Base-by-base conservation (phyloP, 2,797 vertebrate genomes). In the Xenops minutus region DNA sequence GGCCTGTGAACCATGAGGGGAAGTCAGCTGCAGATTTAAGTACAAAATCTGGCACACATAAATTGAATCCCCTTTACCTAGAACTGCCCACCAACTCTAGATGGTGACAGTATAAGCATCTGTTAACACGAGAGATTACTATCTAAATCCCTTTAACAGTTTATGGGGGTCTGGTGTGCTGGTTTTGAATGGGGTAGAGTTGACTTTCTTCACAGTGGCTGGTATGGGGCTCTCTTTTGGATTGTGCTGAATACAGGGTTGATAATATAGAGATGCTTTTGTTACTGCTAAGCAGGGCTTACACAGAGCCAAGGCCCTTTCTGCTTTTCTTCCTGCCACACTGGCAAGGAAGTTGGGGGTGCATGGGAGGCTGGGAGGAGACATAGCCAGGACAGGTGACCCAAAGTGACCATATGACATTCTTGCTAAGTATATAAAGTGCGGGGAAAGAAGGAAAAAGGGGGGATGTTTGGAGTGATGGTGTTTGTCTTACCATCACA, bases 1-100 rank as follows among this genome's bases (percentile, higher is more conserved):
- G 32, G 6, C 11, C 39, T 0, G 0, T 58, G 41, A 81, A 85
- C 24, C 6, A 3, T 15, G 27, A 80, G 3, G 23, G 14, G 6
- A 22, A 62, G 27, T 79, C 48, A 43, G 32, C 24, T 64, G 16
- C 30, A 46, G 14, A 64, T 41, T 55, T 59, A 59, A 34, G 17
- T 27, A 68, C 18, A 76, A 24, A 43, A 63, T 21, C 15, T 73
- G 39, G 36, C 37, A 43, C 18, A 20, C 16, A 34, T 12, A 44
- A 79, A 52, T 54, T 58, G 39, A 80, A 44, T 22, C 7, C 20
- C 56, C 26, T 36, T 82, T 56, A 58, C 19, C 22, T 71, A 49
- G 27, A 82, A 56, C 51, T 82, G 34, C 52, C 19, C 37, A 69
- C 7, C 14, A 4, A 16, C 20, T 39, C 41, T 59, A 55, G 12